phyloP scores from a whole-genome alignment of 2,113 vertebrate genomes.

The Cercopithecus mona region DNA sequence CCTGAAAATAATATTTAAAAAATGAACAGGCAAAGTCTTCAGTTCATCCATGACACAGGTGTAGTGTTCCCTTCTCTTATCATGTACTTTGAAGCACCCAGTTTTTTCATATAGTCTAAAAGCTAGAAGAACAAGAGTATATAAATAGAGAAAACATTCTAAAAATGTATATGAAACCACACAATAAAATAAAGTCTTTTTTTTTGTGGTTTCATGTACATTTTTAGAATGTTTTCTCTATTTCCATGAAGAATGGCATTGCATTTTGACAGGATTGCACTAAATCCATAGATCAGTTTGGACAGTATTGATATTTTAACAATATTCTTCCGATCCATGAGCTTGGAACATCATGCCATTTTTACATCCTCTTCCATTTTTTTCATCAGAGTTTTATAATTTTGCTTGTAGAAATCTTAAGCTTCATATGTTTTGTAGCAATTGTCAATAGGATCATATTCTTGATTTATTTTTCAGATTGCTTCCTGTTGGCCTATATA shows the following conservation, averaged over 20 bases:
- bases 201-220: no score
- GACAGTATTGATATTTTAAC: no score
- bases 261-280: no score
- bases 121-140: slow-evolving; percentile 68
- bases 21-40: slow-evolving; percentile 79
- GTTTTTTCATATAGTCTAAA: slow-evolving; percentile 52
- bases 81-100: slow-evolving; percentile 62
- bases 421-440: not conserved
- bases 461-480: not conserved
- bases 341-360: not conserved
- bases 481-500: not conserved
- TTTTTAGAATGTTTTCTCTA: no score
- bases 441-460: not conserved
- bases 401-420: no score
- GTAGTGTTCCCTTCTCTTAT: slow-evolving; percentile 66
- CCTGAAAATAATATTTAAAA: slow-evolving; percentile 78
- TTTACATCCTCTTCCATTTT: not conserved
- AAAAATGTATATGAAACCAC: no score
- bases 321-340: no score
- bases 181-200: no score
- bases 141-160: not conserved
- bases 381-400: not conserved
- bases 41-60: slow-evolving; percentile 57
- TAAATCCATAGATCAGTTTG: no score
- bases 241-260: no score